Evolutionary conservation across 2,888 invertebrate genomes (phyloP).

Genomic region (Dicyrtoma fusca): DNA sequence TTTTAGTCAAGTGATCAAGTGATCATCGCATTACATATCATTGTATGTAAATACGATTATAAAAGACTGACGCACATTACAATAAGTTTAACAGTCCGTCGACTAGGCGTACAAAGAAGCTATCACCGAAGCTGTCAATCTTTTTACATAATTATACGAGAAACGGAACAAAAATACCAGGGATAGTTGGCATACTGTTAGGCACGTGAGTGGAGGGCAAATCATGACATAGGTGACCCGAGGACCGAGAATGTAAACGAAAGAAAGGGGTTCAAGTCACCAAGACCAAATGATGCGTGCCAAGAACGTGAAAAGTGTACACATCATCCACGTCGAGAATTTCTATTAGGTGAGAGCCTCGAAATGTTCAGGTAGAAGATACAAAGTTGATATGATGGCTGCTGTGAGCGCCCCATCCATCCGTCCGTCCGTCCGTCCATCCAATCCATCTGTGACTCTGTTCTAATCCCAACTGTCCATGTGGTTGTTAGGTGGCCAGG

Average conservation of each 20-base stretch:
- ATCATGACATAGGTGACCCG: constrained; percentile 24
- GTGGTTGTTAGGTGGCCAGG: constrained; percentile 20
- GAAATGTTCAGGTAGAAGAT: constrained; percentile 25
- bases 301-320: constrained; percentile 24
- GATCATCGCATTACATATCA: too few species aligned
- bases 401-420: constrained; percentile 33
- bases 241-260: constrained; percentile 9
- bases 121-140: too few species aligned
- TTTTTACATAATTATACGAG: too few species aligned
- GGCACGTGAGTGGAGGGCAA: constrained; percentile 36
- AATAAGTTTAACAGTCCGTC: too few species aligned
- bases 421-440: constrained; percentile 32
- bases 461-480: constrained; percentile 9
- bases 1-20: too few species aligned
- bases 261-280: constrained; percentile 18
- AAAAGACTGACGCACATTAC: too few species aligned
- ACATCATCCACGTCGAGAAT: constrained; percentile 29
- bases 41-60: too few species aligned
- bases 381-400: constrained; percentile 20
- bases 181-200: constrained; percentile 27
- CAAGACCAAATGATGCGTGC: constrained; percentile 25
- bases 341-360: constrained; percentile 27
- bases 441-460: constrained; percentile 9
- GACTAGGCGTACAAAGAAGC: too few species aligned
- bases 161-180: constrained; percentile 14